A percentile compares a stretch with the other conserved stretches of the same genome.
Conservation (phyloP, 2,888 invertebrate species). For the Cacoxenus indagator region DNA sequence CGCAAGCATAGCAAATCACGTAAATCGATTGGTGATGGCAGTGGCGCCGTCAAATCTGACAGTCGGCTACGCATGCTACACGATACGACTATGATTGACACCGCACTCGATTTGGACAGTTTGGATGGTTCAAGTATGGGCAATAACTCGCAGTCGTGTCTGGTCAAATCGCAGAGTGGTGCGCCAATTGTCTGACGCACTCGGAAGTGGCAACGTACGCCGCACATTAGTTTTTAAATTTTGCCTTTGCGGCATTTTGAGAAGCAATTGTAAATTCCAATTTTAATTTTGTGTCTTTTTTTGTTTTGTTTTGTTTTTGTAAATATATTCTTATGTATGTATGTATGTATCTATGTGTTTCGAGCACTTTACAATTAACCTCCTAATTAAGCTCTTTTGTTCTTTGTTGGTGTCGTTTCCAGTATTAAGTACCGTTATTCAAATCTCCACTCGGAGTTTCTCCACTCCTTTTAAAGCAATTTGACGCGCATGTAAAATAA, state of each 20-base stretch:
- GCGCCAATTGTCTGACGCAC: slow-evolving; percentile 48
- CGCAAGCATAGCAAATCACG: slow-evolving; percentile 32
- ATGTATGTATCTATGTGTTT: too few species aligned
- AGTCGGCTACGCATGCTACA: slow-evolving; percentile 83
- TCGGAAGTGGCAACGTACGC: not conserved
- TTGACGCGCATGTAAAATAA: not conserved
- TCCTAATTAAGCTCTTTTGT: too few species aligned
- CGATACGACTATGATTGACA: slow-evolving; percentile 92
- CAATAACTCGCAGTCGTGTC: slow-evolving; percentile 77
- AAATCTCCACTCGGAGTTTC: too few species aligned
- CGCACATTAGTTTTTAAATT: not conserved
- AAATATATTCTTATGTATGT: too few species aligned
- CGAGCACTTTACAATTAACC: too few species aligned
- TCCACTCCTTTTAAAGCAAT: not conserved
- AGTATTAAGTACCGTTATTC: too few species aligned
- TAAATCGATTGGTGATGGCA: slow-evolving; percentile 46
- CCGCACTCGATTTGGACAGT: slow-evolving; percentile 89
- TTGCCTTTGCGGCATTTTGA: too few species aligned
- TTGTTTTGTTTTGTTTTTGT: too few species aligned
- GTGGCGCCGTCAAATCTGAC: slow-evolving; percentile 70
- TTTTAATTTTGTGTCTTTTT: not conserved
- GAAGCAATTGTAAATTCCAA: slow-evolving; percentile 5
- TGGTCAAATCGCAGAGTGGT: slow-evolving; percentile 73
- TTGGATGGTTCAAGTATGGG: slow-evolving; percentile 82
- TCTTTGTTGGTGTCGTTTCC: too few species aligned